Evolutionary conservation across 1,140 invertebrate species (phyloP).

Genomic region (Drosophila trapezifrons): DNA sequence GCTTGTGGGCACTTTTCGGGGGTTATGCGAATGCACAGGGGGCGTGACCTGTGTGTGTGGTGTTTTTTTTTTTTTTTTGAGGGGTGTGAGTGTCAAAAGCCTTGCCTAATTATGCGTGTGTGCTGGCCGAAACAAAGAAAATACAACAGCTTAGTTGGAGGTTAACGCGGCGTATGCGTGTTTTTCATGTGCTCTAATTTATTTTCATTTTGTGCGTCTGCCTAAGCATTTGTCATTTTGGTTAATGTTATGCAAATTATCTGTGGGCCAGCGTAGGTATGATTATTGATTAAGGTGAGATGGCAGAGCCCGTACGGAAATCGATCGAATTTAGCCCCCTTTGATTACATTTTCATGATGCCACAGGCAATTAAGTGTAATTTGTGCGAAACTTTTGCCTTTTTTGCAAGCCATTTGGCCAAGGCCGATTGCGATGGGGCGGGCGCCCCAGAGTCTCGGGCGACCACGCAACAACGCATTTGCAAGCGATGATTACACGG

Average conservation of each 20-base stretch:
- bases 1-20: conserved; percentile 24
- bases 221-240: conserved; percentile 62
- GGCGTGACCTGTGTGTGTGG: conserved; percentile 20
- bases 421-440: conserved; percentile 32
- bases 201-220: conserved; percentile 15
- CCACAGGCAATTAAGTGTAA: conserved; percentile 65
- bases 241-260: conserved; percentile 63
- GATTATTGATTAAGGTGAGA: conserved; percentile 43
- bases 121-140: conserved; percentile 26
- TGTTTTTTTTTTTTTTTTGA: not conserved
- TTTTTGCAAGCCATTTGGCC: conserved; percentile 47
- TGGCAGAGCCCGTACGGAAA: not conserved
- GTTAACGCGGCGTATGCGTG: conserved; percentile 63
- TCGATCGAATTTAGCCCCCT: conserved; percentile 31
- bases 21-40: conserved; percentile 11
- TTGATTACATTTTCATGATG: conserved; percentile 49
- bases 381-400: conserved; percentile 48
- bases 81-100: conserved; percentile 31
- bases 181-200: conserved; percentile 29
- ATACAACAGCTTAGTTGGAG: conserved; percentile 15
- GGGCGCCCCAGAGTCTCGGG: conserved; percentile 44
- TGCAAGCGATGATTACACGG: conserved; percentile 11
- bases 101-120: conserved; percentile 72
- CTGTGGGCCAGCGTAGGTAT: conserved; percentile 19
- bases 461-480: conserved; percentile 30